Evolutionary conservation across 2,113 vertebrate genomes (phyloP).

Genomic region (Cynocephalus volans): DNA sequence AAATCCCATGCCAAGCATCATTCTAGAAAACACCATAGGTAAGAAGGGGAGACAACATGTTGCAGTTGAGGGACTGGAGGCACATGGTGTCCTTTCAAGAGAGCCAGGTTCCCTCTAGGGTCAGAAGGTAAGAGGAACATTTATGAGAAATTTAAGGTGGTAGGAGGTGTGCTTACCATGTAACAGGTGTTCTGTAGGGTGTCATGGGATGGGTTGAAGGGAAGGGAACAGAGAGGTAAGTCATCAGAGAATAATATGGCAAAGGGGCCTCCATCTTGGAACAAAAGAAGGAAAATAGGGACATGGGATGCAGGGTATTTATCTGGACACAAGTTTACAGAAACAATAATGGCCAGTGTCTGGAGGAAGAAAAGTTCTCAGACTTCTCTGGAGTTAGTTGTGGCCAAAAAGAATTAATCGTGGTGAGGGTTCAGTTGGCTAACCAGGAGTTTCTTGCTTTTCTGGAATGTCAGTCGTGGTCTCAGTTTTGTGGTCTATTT

Average conservation of each 20-base stretch:
- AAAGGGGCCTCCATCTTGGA: neutral
- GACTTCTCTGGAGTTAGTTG: neutral
- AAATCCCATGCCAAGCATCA: neutral
- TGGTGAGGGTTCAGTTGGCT: neutral
- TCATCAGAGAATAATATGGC: neutral
- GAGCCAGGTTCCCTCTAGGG: neutral
- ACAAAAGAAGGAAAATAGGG: neutral
- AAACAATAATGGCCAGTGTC: neutral
- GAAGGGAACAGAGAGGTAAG: neutral
- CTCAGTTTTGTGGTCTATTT: neutral
- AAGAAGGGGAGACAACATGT: neutral
- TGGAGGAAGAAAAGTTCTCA: neutral
- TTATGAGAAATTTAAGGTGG: neutral
- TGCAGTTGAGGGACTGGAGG: neutral
- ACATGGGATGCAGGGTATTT: neutral
- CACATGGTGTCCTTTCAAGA: neutral
- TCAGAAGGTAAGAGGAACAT: neutral
- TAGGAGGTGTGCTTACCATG: neutral
- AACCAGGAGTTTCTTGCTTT: neutral
- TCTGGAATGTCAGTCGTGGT: neutral
- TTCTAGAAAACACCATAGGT: neutral
- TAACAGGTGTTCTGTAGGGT: neutral
- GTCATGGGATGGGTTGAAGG: neutral
- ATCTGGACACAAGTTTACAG: neutral
- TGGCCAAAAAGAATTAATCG: neutral